Base-by-base conservation (phyloP, 2,113 vertebrate species). In the Nematolebias whitei region DNA sequence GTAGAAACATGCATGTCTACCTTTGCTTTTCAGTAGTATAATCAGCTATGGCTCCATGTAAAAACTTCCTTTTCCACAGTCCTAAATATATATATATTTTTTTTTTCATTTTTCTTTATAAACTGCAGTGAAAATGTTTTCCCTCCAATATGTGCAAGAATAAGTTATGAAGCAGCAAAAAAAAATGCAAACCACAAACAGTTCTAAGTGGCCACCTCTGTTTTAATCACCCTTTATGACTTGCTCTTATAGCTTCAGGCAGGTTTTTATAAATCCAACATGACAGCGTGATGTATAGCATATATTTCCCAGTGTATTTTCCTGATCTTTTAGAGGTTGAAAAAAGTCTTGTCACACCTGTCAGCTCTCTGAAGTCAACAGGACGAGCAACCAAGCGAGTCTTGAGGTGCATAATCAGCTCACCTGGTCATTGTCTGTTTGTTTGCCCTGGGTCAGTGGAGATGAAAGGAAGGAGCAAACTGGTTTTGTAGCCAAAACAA, bases 401-500 rank as follows among this genome's bases (percentile, higher is more conserved):
- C 40, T 60, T 12, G 51, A 48, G 62, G 50, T 63, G 75, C 56
- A 67, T 72, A 18, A 67, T 74, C 60, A 43, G 43, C 49, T 85
- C 75, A 83, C 81, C 80, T 90, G 84, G 63, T 61, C 71, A 78
- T 85, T 87, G 80, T 83, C 41, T 68, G 68, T 77, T 26, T 84
- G 85, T 78, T 84, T 85, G 84, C 70, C 66, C 52, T 12, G 57
- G 83, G 75, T 87, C 86, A 84, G 59, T 20, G 69, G 61, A 84
- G 64, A 89, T 79, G 80, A 84, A 88, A 79, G 85, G 68, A 68
- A 71, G 53, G 68, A 64, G 78, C 81, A 45, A 76, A 71, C 70
- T 57, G 73, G 61, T 60, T 78, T 78, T 87, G 79, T 88, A 74
- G 71, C 71, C 81, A 82, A 87, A 92, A 92, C 85, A 91, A 87